A percentile compares a stretch with the other conserved stretches of the same genome.
phyloP scores from a whole-genome alignment of 2,797 vertebrate species.

The Macrochelys suwanniensis region DNA sequence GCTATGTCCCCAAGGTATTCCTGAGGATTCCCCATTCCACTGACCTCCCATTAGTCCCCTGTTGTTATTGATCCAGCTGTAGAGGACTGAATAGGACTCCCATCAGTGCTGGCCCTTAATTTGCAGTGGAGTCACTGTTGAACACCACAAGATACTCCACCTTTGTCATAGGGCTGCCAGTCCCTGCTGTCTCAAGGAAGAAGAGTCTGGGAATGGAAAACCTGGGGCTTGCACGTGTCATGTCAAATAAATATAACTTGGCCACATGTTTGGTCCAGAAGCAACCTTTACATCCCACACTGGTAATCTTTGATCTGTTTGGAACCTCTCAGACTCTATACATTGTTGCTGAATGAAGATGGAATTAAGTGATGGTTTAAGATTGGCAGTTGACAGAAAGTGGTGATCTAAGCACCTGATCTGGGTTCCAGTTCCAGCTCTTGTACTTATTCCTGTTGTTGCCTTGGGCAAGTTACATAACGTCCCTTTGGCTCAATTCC shows the following conservation, averaged over 20 bases:
- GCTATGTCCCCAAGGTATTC: fast-evolving
- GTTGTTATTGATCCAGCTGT: background rate
- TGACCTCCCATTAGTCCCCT: background rate
- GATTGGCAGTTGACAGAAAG: background rate
- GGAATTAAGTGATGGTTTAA: background rate
- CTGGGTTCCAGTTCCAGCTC: background rate
- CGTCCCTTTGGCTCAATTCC: fast-evolving
- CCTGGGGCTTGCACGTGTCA: background rate
- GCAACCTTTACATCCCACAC: background rate
- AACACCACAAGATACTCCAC: fast-evolving
- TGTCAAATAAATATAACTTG: background rate
- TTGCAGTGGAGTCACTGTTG: fast-evolving
- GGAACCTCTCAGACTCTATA: background rate
- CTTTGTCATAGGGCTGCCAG: background rate
- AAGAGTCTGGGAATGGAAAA: background rate
- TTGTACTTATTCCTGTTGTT: background rate
- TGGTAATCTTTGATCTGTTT: background rate
- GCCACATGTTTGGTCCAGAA: background rate
- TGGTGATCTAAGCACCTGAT: background rate
- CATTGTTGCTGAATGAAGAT: background rate
- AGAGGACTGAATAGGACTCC: background rate
- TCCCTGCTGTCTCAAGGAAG: background rate
- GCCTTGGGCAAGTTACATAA: background rate
- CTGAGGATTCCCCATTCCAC: background rate
- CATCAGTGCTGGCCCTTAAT: background rate